Evolutionary conservation across 2,797 vertebrate genomes (phyloP), one percentile per base, ranked within the genome.

Genomic region (Parambassis ranga): DNA sequence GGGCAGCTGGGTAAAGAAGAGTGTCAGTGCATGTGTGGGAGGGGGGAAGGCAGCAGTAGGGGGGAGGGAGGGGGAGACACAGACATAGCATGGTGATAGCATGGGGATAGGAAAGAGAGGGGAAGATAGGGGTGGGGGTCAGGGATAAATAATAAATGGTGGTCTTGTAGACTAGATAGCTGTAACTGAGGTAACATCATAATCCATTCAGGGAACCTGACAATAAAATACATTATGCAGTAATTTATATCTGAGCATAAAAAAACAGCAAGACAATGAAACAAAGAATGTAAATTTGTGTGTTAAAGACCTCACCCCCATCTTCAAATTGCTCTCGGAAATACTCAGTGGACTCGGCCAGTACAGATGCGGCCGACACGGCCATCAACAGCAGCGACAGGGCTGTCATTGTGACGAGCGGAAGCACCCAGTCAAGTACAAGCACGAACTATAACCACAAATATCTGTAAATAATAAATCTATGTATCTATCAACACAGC

Each of bases 271-370:
- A 7, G 1, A 37, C 3, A 24, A 6, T 10, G 4, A 22, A 6
- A 13, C 1, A 1, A 31, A 15, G 0, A 10, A 9, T 4, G 13
- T 13, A 22, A 14, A 46, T 38, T 1, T 16, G 13, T 33, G 35
- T 36, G 7, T 1, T n/a, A 38, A 75, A 26, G 42, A 43, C 9
- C 92, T 96, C 91, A 94, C 94, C 94, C 27, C 87, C 91, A 66
- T 95, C 94, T 81, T 94, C 91, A 86, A 94, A 96, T 63, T 94
- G 92, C 69, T 97, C 94, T 56, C 91, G 89, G 56, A 95, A 84
- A 89, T 94, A 92, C 67, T 93, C 82, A 26, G 82, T 9, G 19
- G 92, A 83, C 52, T 91, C 90, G 71, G 90, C 91, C 70, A 91
- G 82, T 24, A 71, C 81, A 64, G 86, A 86, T 53, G 85, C 86